Conservation (phyloP, 2,797 vertebrate species). For the Austrolebias charrua region DNA sequence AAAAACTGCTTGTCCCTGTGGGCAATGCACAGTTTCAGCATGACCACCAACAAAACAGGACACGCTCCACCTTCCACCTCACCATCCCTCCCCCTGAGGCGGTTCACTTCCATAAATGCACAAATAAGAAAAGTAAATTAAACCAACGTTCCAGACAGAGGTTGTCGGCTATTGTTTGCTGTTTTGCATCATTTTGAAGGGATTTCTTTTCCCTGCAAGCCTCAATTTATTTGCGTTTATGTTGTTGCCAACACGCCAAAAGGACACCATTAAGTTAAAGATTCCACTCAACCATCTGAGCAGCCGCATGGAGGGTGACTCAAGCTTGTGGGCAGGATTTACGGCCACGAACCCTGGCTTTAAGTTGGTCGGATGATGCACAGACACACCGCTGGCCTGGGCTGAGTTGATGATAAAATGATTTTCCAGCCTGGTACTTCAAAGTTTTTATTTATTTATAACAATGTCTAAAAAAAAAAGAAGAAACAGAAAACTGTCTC, state of each 20-base stretch:
- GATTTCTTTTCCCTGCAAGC: conserved; percentile 30
- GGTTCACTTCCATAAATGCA: conserved; percentile 63
- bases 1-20: conserved; percentile 58
- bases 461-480: too few relatives aligned
- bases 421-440: conserved; percentile 28
- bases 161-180: conserved; percentile 41
- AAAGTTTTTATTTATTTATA: too few relatives aligned
- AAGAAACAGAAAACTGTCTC: conserved; percentile 40
- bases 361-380: conserved; percentile 33
- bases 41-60: conserved; percentile 69
- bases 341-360: conserved; percentile 28
- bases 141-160: conserved; percentile 51
- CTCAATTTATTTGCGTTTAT: conserved; percentile 49
- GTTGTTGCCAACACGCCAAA: conserved; percentile 47
- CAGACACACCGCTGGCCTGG: conserved; percentile 18
- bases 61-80: conserved; percentile 40
- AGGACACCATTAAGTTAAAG: conserved; percentile 50
- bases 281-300: conserved; percentile 39
- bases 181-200: conserved; percentile 45
- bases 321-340: conserved; percentile 43
- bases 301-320: conserved; percentile 46
- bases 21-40: conserved; percentile 56
- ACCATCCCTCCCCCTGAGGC: conserved; percentile 42
- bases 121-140: conserved; percentile 64
- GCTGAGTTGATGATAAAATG: conserved; percentile 38